Percentiles rank a stretch among this genome's conserved stretches.
These are phyloP conservation scores for Picathartes gymnocephalus DNA, from an alignment of 2,113 vertebrate species.

Conservation along the genomic window DNA sequence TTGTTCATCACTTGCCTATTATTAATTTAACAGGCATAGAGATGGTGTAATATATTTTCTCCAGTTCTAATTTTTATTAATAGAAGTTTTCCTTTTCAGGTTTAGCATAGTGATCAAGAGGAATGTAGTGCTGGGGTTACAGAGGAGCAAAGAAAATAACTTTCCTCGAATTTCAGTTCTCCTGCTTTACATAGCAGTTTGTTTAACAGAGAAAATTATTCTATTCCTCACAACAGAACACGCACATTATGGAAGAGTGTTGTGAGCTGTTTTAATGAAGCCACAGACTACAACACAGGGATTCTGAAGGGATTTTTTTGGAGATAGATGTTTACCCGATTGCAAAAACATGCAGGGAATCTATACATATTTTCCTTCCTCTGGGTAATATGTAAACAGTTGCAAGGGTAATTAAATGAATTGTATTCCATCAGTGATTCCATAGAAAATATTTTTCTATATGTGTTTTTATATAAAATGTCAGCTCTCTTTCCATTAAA, in stretches of 20 bases:
- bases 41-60: conserved; percentile 12
- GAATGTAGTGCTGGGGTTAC: not conserved
- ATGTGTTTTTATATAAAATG: not conserved
- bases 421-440: not conserved
- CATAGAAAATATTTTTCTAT: not conserved
- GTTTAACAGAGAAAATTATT: not conserved
- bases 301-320: not conserved
- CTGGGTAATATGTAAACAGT: not conserved
- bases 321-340: not conserved
- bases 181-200: not conserved
- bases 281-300: not conserved
- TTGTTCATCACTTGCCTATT: conserved; percentile 41
- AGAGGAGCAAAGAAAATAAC: not conserved
- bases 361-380: not conserved
- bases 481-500: not conserved
- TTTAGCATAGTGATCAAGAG: not conserved
- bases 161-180: not conserved
- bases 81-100: not conserved
- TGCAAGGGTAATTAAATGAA: not conserved
- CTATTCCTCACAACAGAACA: not conserved
- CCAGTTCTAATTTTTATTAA: not conserved
- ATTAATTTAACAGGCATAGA: conserved; percentile 29
- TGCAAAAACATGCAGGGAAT: not conserved
- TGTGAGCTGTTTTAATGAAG: not conserved
- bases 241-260: not conserved